A percentile compares a stretch with the other conserved stretches of the same genome.
Conservation (phyloP, 2,888 invertebrate species). For the Meiosimyza decipiens region DNA sequence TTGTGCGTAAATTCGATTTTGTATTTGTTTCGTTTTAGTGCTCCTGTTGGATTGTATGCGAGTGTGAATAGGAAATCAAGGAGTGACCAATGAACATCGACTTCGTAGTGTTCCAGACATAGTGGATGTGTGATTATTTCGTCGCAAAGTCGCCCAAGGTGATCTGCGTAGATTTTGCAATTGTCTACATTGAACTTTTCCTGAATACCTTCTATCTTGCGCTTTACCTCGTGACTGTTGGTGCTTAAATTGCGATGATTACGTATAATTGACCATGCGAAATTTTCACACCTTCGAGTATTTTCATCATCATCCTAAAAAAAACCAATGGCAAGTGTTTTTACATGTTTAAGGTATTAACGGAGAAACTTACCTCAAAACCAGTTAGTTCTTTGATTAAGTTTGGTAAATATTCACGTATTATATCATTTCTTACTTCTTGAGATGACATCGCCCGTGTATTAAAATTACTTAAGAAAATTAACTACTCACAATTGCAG, state of each 20-base stretch:
- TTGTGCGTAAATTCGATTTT: slow-evolving; percentile 47
- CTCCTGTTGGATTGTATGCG: slow-evolving; percentile 62
- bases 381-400: slow-evolving; percentile 53
- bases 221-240: slow-evolving; percentile 67
- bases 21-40: slow-evolving; percentile 52
- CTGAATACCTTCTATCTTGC: slow-evolving; percentile 65
- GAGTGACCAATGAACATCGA: slow-evolving; percentile 69
- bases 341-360: neutral
- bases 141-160: slow-evolving; percentile 63
- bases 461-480: no score
- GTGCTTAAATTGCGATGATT: slow-evolving; percentile 67
- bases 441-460: slow-evolving; percentile 43
- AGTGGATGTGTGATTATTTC: slow-evolving; percentile 55
- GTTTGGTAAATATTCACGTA: slow-evolving; percentile 54
- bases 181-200: slow-evolving; percentile 68
- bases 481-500: no score
- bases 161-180: slow-evolving; percentile 66
- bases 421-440: slow-evolving; percentile 53
- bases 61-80: slow-evolving; percentile 67
- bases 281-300: slow-evolving; percentile 64
- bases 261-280: slow-evolving; percentile 62
- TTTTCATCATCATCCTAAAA: slow-evolving; percentile 64
- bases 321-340: neutral
- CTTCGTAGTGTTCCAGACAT: slow-evolving; percentile 58
- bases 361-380: slow-evolving; percentile 50